Percentiles rank a stretch among this genome's conserved stretches.
phyloP scores from a whole-genome alignment of 2,113 vertebrate species.

The Cyphomyrus discorhynchus region DNA sequence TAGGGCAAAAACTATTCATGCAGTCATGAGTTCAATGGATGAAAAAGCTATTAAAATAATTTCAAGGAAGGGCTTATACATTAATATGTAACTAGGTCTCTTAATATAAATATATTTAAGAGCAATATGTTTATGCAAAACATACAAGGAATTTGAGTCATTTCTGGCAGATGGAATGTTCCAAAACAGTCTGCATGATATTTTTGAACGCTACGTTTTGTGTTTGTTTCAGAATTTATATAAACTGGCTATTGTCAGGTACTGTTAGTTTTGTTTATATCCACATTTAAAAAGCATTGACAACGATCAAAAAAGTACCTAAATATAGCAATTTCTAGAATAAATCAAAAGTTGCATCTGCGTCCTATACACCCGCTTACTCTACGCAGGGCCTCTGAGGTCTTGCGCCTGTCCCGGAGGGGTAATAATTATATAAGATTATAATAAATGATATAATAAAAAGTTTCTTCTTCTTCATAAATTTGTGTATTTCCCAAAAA shows the following conservation, averaged over 20 bases:
- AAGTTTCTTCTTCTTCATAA: background rate
- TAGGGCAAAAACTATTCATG: background rate
- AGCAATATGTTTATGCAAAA: background rate
- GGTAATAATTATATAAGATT: background rate
- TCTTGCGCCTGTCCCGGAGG: background rate
- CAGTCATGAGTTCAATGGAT: background rate
- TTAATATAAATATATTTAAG: background rate
- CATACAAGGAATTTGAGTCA: background rate
- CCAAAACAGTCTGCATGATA: background rate
- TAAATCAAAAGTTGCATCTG: background rate
- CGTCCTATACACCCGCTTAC: background rate
- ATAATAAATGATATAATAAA: background rate
- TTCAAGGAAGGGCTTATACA: background rate
- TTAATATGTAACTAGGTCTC: conserved; percentile 1
- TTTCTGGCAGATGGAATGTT: background rate
- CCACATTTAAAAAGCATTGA: background rate
- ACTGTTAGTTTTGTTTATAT: background rate
- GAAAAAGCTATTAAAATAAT: background rate
- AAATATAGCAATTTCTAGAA: background rate
- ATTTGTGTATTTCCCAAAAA: background rate
- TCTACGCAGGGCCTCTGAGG: background rate
- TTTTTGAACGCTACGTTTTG: background rate
- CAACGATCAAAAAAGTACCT: background rate
- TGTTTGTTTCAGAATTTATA: background rate
- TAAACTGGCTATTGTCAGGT: background rate